A percentile compares a stretch with the other conserved stretches of the same genome.
Evolutionary conservation across 2,113 vertebrate species (phyloP).

Genomic region (Anser cygnoides): DNA sequence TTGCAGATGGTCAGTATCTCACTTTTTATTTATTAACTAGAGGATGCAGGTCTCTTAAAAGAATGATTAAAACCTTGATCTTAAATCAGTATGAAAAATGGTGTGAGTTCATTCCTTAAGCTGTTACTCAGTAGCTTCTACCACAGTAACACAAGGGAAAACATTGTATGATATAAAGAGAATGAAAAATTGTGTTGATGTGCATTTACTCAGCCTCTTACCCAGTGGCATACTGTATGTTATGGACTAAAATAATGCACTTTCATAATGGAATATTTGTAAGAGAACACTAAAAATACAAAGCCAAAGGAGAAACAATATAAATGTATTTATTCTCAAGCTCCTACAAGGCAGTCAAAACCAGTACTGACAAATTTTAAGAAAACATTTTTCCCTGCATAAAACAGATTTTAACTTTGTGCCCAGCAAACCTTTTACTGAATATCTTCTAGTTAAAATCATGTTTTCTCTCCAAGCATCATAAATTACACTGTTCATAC

Average conservation of each 20-base stretch:
- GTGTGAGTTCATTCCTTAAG: background rate
- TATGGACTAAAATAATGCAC: background rate
- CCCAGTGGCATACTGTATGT: background rate
- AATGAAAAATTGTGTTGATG: background rate
- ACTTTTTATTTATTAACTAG: background rate
- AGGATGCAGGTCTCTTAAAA: background rate
- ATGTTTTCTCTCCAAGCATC: slow-evolving; percentile 24
- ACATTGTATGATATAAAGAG: background rate
- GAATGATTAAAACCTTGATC: background rate
- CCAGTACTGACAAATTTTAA: background rate
- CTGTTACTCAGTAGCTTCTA: background rate
- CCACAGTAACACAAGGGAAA: background rate
- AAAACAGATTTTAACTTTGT: background rate
- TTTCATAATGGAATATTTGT: slow-evolving; percentile 38
- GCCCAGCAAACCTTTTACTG: background rate
- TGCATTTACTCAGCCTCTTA: background rate
- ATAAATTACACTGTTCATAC: background rate
- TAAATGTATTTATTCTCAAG: slow-evolving; percentile 58
- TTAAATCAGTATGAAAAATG: background rate
- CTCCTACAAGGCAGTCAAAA: slow-evolving; percentile 28
- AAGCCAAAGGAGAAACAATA: slow-evolving; percentile 39
- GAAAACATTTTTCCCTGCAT: background rate
- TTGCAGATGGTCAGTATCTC: background rate
- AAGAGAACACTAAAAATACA: slow-evolving; percentile 53
- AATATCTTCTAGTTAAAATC: slow-evolving; percentile 25